Percentiles rank a stretch among this genome's conserved stretches.
phyloP scores from a whole-genome alignment of 2,797 vertebrate species.

The Brotula barbata region DNA sequence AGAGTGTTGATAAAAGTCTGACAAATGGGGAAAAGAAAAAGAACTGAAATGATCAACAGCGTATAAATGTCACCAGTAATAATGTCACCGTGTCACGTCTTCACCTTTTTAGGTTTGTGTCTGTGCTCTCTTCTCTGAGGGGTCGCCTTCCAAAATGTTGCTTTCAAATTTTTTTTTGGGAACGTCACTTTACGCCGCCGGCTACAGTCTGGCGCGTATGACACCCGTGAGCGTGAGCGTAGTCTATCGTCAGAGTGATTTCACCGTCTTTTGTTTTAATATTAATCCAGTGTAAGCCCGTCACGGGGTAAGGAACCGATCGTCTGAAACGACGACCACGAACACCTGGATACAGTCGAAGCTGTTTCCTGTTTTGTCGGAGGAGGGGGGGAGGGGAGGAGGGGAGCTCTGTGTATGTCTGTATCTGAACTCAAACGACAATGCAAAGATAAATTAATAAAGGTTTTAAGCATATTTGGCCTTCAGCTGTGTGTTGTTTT shows the following conservation, averaged over 20 bases:
- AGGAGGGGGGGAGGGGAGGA: constrained; percentile 10
- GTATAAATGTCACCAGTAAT: constrained; percentile 55
- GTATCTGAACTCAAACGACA: constrained; percentile 45
- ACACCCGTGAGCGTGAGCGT: constrained; percentile 19
- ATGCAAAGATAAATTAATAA: constrained; percentile 50
- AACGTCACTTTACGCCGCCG: constrained; percentile 12
- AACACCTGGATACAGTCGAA: too few species aligned
- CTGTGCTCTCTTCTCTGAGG: constrained; percentile 13
- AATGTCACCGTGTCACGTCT: constrained; percentile 42
- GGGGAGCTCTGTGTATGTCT: constrained; percentile 37
- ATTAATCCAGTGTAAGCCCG: constrained; percentile 22
- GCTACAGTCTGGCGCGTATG: constrained; percentile 31
- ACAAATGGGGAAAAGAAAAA: constrained; percentile 23
- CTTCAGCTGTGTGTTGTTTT: constrained; percentile 42
- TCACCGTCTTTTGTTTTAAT: constrained; percentile 32
- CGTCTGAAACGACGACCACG: too few species aligned
- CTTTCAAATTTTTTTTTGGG: constrained; percentile 34
- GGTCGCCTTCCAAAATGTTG: constrained; percentile 20
- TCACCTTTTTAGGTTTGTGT: constrained; percentile 29
- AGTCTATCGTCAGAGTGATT: constrained; percentile 16
- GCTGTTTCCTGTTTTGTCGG: too few species aligned
- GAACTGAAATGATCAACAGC: constrained; percentile 34
- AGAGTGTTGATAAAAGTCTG: constrained; percentile 15
- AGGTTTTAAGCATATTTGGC: constrained; percentile 33
- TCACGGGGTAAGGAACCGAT: too few species aligned